Evolutionary conservation across 2,888 invertebrate genomes (phyloP).

Genomic region (Molorchus minor): DNA sequence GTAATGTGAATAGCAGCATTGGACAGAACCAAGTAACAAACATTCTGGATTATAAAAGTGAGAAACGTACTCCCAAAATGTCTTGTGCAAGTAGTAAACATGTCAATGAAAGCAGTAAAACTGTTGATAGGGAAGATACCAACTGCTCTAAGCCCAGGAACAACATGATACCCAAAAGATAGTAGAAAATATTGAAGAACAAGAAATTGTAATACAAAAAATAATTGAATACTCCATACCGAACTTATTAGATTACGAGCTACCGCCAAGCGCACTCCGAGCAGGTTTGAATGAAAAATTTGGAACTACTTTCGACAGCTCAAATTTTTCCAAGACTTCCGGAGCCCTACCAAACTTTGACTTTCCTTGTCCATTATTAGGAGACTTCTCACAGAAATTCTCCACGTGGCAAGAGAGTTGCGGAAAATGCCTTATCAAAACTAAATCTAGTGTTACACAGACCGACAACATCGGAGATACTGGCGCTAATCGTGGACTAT

Average conservation of each 20-base stretch:
- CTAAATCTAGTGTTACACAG: too few species aligned
- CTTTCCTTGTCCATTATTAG: not conserved
- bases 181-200: conserved; percentile 7
- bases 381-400: not conserved
- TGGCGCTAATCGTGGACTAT: not conserved
- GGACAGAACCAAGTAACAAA: not conserved
- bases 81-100: not conserved
- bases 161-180: not conserved
- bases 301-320: not conserved
- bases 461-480: not conserved
- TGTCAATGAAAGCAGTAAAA: not conserved
- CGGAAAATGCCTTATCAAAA: too few species aligned
- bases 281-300: too few species aligned
- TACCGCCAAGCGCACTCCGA: not conserved
- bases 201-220: not conserved
- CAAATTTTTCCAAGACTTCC: not conserved
- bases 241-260: not conserved
- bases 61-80: not conserved
- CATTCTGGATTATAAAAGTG: not conserved
- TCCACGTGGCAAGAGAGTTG: too few species aligned
- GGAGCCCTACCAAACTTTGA: not conserved
- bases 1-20: not conserved
- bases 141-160: not conserved
- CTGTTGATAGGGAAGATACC: not conserved
- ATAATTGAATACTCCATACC: conserved; percentile 8